Conservation (phyloP, 2,888 invertebrate genomes). For the Lasioglossum pauxillum region DNA sequence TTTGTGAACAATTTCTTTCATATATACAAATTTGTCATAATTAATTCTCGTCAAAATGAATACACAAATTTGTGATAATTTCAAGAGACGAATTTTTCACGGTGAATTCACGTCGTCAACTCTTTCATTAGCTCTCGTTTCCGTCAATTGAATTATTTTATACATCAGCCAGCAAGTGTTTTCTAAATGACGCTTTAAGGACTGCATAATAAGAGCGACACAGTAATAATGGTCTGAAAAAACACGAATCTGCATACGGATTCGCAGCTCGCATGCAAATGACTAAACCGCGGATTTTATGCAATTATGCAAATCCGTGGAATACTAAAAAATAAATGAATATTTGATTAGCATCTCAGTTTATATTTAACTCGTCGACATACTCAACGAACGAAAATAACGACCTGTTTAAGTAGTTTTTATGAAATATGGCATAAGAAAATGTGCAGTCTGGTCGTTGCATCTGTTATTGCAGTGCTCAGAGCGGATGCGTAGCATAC, state of each 20-base stretch:
- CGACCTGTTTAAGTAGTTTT: not conserved
- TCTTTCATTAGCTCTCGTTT: not conserved
- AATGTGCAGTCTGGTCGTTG: not conserved
- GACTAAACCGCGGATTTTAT: not conserved
- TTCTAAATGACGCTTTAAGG: not conserved
- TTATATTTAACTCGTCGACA: not conserved
- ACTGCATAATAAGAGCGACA: not conserved
- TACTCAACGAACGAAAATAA: not conserved
- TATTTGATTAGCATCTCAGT: not conserved
- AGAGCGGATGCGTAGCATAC: not conserved
- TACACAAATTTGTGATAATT: too few species aligned
- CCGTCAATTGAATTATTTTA: not conserved
- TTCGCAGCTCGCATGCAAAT: not conserved
- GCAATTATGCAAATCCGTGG: not conserved
- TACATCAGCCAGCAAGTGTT: not conserved
- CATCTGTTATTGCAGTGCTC: not conserved
- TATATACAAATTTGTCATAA: too few species aligned
- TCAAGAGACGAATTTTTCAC: not conserved
- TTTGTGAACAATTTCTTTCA: too few species aligned
- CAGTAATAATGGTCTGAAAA: not conserved
- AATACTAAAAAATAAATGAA: conserved; percentile 4
- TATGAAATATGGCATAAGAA: not conserved
- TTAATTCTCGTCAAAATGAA: too few species aligned
- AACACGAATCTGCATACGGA: not conserved
- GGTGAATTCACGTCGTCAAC: not conserved